These are phyloP conservation scores for Tethea ocularis DNA, from an alignment of 2,888 invertebrate genomes.

Conservation along the genomic window DNA sequence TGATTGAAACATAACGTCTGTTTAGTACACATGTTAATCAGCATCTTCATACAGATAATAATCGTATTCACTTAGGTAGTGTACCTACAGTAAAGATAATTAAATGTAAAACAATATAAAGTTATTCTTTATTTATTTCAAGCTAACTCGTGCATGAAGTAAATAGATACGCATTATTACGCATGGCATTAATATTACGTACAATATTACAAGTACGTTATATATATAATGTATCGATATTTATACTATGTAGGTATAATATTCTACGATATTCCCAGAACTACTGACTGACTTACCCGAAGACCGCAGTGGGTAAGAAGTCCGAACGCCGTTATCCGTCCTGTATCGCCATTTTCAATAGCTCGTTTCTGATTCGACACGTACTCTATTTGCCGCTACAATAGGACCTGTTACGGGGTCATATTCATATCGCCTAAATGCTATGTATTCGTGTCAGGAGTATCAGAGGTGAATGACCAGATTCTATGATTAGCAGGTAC, in stretches of 20 bases:
- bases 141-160: background rate
- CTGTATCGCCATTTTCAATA: conserved; percentile 77
- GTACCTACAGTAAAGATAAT: background rate
- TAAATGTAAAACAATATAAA: background rate
- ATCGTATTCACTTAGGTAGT: too few species aligned
- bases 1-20: background rate
- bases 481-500: conserved; percentile 16
- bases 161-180: background rate
- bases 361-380: conserved; percentile 77
- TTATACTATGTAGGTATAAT: conserved; percentile 8
- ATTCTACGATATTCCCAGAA: conserved; percentile 39
- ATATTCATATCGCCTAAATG: conserved; percentile 63
- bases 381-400: conserved; percentile 69
- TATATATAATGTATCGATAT: conserved; percentile 11
- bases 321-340: conserved; percentile 67
- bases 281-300: conserved; percentile 50
- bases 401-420: conserved; percentile 72
- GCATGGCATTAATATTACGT: background rate
- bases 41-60: too few species aligned
- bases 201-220: conserved; percentile 6
- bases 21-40: background rate
- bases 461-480: conserved; percentile 63
- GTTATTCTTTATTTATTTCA: background rate
- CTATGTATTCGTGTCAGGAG: conserved; percentile 75
- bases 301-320: conserved; percentile 36